Conservation (phyloP, 1,140 invertebrate genomes). For the Bombus sylvicola region DNA sequence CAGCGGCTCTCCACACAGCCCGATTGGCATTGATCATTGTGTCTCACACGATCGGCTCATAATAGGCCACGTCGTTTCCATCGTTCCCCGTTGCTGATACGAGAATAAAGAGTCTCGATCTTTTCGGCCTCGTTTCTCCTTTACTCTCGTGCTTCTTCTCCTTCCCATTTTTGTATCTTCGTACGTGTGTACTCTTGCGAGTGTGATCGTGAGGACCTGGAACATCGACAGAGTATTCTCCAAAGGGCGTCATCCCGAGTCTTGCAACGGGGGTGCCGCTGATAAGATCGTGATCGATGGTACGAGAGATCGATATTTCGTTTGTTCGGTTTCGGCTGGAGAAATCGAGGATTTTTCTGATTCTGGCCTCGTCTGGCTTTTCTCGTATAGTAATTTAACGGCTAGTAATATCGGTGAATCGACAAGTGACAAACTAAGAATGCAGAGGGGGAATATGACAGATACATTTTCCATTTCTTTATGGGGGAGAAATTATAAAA, state of each 20-base stretch:
- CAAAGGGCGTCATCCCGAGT: slow-evolving; percentile 2
- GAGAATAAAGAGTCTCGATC: slow-evolving; percentile 62
- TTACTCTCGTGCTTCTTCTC: neutral
- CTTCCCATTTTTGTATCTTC: neutral
- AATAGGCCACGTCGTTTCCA: slow-evolving; percentile 67
- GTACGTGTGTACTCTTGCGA: neutral
- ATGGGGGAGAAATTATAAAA: too few species aligned
- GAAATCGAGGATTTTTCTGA: neutral
- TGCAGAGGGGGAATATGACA: too few species aligned
- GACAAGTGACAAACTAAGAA: too few species aligned
- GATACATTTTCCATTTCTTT: too few species aligned
- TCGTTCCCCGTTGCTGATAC: slow-evolving; percentile 60
- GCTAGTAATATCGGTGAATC: too few species aligned
- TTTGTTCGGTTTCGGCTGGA: neutral
- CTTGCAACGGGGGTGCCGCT: slow-evolving; percentile 19
- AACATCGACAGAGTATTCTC: neutral
- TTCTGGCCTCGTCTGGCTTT: neutral
- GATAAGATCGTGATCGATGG: slow-evolving; percentile 66
- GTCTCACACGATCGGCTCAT: slow-evolving; percentile 55
- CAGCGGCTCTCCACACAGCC: slow-evolving; percentile 24
- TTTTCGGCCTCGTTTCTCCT: neutral
- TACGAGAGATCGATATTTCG: slow-evolving; percentile 57
- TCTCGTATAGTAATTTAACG: neutral
- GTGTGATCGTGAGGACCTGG: neutral
- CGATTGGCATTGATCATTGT: slow-evolving; percentile 64